Evolutionary conservation across 1,140 invertebrate species (phyloP), one percentile per base, ranked within the genome.

Genomic region (Zaprionus gabonicus): DNA sequence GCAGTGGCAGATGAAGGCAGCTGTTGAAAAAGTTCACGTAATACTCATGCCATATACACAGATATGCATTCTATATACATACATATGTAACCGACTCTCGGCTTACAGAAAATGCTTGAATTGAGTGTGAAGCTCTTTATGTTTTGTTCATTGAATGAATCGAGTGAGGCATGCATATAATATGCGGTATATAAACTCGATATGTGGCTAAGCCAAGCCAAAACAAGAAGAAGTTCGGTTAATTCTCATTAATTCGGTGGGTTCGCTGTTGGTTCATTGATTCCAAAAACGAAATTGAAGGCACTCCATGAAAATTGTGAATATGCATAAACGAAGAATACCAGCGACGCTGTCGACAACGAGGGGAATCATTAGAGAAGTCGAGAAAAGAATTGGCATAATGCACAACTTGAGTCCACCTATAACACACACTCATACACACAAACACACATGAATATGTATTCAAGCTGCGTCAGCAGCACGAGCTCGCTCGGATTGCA

Each of bases 261-360:
- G n/a, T 46, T 34, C 31, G 9, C 10, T 46, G 41, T 46, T 65
- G 41, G 78, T 84, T 85, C 84, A 88, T 90, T 88, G 84, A 88
- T 88, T 88, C 85, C 78, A 59, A 88, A 88, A 88, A 88, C 81
- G 84, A 73, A 88, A 88, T 88, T 88, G 76, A 88, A 88, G 71
- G 75, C 85, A 87, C 25, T 27, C 28, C 25, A 55, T 27, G 28
- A 49, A 59, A 60, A 20, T 44, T 51, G 41, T 65, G 63, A 53
- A 67, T 65, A 63, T 67, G 66, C 36, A 71, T 62, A 62, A 60
- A 67, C 41, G 83, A 88, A 82, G 64, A 80, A 68, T 36, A n/a
- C 17, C 46, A 64, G 17, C 17, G 23, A 13, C 34, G 34, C 25
- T 23, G 5, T 15, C 13, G 15, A 56, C 15, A 17, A 34, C 31